These are phyloP conservation scores for Mareca strepera DNA, from an alignment of 2,797 vertebrate species.

Conservation along the genomic window DNA sequence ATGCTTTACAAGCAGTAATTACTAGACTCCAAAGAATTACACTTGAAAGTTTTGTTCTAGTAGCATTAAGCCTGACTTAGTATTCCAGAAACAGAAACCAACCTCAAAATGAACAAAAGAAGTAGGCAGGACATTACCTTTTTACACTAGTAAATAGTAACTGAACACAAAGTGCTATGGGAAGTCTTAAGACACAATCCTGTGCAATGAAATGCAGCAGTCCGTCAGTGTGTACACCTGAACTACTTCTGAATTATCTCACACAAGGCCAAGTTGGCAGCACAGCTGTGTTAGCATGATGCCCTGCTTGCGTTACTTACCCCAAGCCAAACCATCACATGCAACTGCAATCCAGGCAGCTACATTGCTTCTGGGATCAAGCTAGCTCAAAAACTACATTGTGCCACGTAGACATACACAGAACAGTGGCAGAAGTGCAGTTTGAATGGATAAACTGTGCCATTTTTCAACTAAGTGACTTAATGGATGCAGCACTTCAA, in stretches of 20 bases:
- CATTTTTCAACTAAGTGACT: slow-evolving; percentile 52
- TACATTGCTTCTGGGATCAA: not conserved
- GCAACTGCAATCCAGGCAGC: not conserved
- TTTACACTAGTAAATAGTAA: not conserved
- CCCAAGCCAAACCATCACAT: not conserved
- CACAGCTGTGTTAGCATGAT: rapidly evolving
- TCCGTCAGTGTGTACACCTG: not conserved
- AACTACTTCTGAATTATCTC: not conserved
- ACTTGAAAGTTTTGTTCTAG: slow-evolving; percentile 5
- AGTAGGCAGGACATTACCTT: not conserved
- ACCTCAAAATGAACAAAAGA: not conserved
- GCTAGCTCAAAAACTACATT: not conserved
- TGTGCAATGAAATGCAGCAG: not conserved
- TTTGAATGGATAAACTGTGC: slow-evolving; percentile 33
- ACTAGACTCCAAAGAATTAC: not conserved
- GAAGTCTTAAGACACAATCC: not conserved
- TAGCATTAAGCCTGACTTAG: not conserved
- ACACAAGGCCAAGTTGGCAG: not conserved
- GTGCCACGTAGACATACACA: not conserved
- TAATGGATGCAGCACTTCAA: slow-evolving; percentile 65
- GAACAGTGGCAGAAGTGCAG: not conserved
- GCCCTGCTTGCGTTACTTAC: not conserved
- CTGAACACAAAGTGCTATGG: not conserved
- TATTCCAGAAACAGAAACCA: not conserved
- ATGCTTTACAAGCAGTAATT: not conserved